Base-by-base conservation (phyloP, 2,113 vertebrate species). In the Eonycteris spelaea region DNA sequence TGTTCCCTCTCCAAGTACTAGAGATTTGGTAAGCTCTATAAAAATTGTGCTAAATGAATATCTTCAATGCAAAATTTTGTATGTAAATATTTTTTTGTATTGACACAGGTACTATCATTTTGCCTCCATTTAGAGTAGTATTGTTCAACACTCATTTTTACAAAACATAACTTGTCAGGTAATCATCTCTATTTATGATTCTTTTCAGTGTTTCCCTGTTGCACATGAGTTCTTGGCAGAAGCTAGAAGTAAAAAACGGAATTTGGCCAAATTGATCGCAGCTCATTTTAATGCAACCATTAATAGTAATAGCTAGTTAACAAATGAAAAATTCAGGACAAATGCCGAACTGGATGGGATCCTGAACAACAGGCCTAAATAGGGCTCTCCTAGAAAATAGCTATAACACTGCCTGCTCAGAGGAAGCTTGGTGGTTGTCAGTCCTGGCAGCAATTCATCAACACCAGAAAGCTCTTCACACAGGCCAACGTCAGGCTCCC, bases 121-220 rank as follows among this genome's bases (percentile, higher is more conserved):
- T 53, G 21, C 55, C 11, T 53, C 57, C 24, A 30, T 78, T 86
- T 48, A 55, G 9, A 71, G 48, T 38, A 83, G 12, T 38, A 55
- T 82, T 73, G 40, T 51, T 85, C 59, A 70, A 38, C 45, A 90
- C 35, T 79, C 4, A 67, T 53, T 84, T 97, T 83, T 33, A 89
- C n/a, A 57, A 88, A 59, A 61, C 3, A 30, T 51, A 84, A 79
- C 35, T 82, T 87, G 67, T 38, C 16, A n/a, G 40, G 8, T 21
- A 78, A 38, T 91, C 33, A 51, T 55, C 68, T 65, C 55, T 85
- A 33, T 48, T 51, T 59, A 43, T 40, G 65, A 80, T 21, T 70
- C 33, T 94, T 70, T 80, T 53, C 12, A 51, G 21, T 7, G 8
- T 85, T 65, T 45, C 19, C 22, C 45, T 18, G 15, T 67, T 21